Base-by-base conservation (phyloP, 1,140 invertebrate genomes). In the Halesus radiatus region DNA sequence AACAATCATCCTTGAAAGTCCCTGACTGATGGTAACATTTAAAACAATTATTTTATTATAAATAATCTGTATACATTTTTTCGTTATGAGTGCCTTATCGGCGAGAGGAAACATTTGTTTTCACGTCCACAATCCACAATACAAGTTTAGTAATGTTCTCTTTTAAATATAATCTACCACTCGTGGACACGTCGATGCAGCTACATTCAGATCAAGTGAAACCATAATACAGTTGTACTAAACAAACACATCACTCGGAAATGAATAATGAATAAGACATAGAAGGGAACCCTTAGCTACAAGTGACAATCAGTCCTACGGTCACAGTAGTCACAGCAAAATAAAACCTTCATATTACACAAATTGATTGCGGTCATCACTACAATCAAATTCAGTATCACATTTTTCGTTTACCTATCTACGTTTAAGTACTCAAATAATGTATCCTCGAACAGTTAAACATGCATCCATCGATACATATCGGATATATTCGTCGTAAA, bases 341-440 rank as follows among this genome's bases (percentile, higher is more conserved):
- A 75, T 32, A 37, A 75, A 56, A 58, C 53, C 52, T 37, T 76
- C 29, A 6, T 22, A 76, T 66, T 75, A 60, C 73, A 75, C 37
- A 75, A 60, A 37, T 66, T 72, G 77, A 68, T 79, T 52, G 58
- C 78, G 78, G 70, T 74, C 64, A 37, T 75, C 78, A 74, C 82
- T 83, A 83, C 78, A 68, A 75, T 78, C 79, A 76, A 64, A 78
- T 81, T 80, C 82, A 83, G 78, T 81, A 81, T 83, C 82, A 83
- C 82, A 83, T 83, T 83, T 83, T 83, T 79, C 73, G 73, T 80
- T 81, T 83, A 81, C 77, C 82, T 83, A 83, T 56, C 82, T 83
- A 83, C 74, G 68, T 81, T 83, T 83, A 83, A 83, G 82, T 83
- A 83, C 82, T 80, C 74, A 76, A 77, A 79, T 73, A 37, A 78